Evolutionary conservation across 2,113 vertebrate species (phyloP).

Genomic region (Accipiter virgatus): DNA sequence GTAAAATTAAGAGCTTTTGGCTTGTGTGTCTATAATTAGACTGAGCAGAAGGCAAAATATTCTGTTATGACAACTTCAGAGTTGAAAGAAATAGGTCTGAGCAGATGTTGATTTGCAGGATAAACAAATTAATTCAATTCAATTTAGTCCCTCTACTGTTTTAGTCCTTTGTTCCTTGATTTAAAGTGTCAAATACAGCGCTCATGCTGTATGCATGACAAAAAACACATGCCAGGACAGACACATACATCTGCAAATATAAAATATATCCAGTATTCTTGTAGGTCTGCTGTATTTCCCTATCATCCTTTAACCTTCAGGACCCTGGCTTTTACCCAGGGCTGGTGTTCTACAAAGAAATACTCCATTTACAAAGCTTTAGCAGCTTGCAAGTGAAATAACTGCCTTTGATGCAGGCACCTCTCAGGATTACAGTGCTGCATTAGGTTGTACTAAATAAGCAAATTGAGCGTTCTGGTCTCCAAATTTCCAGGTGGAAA

Average conservation of each 20-base stretch:
- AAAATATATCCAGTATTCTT: background rate
- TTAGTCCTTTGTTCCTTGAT: background rate
- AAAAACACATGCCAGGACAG: constrained; percentile 24
- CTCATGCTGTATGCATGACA: background rate
- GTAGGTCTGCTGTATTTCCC: background rate
- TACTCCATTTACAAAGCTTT: background rate
- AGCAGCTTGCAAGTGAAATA: background rate
- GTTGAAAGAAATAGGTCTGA: constrained; percentile 21
- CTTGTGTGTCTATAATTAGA: background rate
- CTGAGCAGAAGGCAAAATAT: constrained; percentile 48
- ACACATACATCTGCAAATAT: background rate
- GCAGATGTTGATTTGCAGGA: constrained; percentile 46
- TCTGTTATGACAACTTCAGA: background rate
- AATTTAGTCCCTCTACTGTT: background rate
- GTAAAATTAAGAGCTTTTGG: background rate
- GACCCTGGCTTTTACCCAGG: background rate
- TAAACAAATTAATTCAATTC: constrained; percentile 44
- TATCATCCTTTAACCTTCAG: background rate
- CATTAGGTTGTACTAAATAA: background rate
- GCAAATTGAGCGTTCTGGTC: background rate
- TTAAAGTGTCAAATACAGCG: background rate
- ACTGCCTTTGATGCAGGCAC: background rate
- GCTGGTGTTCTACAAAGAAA: background rate
- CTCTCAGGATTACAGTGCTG: background rate
- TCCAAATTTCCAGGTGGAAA: background rate